Percentiles rank a stretch among this genome's conserved stretches.
phyloP scores from a whole-genome alignment of 2,797 vertebrate species.

The Onychomys arenicola region DNA sequence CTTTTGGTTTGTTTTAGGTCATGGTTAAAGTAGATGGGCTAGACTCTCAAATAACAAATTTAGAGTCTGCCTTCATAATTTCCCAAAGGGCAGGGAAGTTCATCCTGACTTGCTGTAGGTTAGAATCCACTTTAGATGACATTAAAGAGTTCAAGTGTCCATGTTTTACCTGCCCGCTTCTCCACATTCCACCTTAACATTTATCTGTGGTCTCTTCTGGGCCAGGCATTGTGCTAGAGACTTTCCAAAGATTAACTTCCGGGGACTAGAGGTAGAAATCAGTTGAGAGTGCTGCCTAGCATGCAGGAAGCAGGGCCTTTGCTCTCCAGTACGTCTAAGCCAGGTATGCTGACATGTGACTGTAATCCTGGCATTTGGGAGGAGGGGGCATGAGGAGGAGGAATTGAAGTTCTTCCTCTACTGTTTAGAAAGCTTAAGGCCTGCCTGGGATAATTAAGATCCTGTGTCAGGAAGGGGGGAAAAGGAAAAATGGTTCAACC shows the following conservation, averaged over 20 bases:
- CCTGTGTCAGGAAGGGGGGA: not conserved
- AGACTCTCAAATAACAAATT: slow-evolving; percentile 50
- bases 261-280: not conserved
- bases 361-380: not conserved
- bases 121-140: slow-evolving; percentile 10
- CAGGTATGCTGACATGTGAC: not conserved
- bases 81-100: slow-evolving; percentile 22
- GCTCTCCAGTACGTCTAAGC: not conserved
- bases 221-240: not conserved
- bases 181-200: slow-evolving; percentile 13
- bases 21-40: not conserved
- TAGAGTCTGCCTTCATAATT: not conserved
- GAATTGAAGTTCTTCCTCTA: not conserved
- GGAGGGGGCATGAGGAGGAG: not conserved
- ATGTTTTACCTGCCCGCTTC: not conserved
- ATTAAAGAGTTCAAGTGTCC: not conserved
- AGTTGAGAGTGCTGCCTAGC: not conserved
- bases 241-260: slow-evolving; percentile 32
- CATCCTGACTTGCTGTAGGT: not conserved
- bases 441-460: too few species aligned
- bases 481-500: not conserved
- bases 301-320: not conserved
- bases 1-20: slow-evolving; percentile 56
- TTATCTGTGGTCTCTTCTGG: slow-evolving; percentile 17
- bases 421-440: not conserved